Evolutionary conservation across 2,113 vertebrate species (phyloP).

Genomic region (Carassius carassius): DNA sequence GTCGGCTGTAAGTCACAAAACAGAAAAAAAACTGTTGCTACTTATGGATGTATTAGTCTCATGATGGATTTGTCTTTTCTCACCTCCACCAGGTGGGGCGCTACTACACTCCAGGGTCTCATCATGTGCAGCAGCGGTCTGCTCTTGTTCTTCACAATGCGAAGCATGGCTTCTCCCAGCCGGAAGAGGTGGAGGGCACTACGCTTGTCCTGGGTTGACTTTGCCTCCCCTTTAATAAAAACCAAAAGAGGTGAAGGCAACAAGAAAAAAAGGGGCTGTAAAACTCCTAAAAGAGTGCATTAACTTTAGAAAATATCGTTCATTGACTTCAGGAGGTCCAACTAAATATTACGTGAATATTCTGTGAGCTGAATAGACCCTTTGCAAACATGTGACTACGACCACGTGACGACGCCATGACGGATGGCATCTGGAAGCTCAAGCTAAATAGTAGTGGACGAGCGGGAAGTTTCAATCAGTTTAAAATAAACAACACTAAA

Average conservation of each 20-base stretch:
- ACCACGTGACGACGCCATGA: no score
- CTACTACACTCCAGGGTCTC: slow-evolving; percentile 95
- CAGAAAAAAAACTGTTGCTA: not conserved
- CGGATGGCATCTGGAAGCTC: no score
- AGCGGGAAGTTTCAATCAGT: no score
- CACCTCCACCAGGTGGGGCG: slow-evolving; percentile 96
- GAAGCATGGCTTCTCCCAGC: slow-evolving; percentile 91
- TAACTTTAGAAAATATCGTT: not conserved
- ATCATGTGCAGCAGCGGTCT: slow-evolving; percentile 90
- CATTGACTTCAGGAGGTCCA: not conserved
- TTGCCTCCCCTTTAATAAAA: slow-evolving; percentile 82
- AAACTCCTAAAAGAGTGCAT: not conserved
- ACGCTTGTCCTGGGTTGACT: slow-evolving; percentile 85
- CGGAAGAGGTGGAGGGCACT: slow-evolving; percentile 93
- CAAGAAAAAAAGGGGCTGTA: not conserved
- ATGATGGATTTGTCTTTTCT: not conserved
- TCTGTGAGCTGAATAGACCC: not conserved
- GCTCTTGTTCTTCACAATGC: slow-evolving; percentile 86
- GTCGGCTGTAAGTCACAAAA: not conserved
- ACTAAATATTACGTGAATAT: not conserved
- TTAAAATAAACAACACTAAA: no score
- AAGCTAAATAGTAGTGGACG: no score
- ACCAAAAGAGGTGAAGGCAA: not conserved
- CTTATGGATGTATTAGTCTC: not conserved
- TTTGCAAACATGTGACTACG: no score